A percentile compares a stretch with the other conserved stretches of the same genome.
Evolutionary conservation across 2,113 vertebrate species (phyloP).

Genomic region (Chlorocebus sabaeus): DNA sequence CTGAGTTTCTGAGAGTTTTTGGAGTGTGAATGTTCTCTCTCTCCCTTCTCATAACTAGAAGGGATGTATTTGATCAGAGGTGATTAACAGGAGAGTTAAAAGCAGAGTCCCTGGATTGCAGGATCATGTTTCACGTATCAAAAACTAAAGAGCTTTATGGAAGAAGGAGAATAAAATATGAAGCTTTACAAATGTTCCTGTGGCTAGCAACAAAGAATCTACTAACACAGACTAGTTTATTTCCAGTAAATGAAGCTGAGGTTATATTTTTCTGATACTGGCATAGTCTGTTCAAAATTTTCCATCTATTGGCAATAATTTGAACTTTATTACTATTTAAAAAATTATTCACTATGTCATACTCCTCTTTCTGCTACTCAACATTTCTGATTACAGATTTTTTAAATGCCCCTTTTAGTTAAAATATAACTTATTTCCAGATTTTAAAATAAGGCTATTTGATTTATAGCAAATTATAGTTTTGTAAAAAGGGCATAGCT

Average conservation of each 20-base stretch:
- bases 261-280: neutral
- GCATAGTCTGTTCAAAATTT: neutral
- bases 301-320: neutral
- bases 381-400: neutral
- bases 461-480: neutral
- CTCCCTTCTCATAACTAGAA: neutral
- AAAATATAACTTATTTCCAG: neutral
- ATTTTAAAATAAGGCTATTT: conserved; percentile 11
- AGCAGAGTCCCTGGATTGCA: neutral
- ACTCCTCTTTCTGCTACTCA: neutral
- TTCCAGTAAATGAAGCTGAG: neutral
- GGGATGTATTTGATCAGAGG: neutral
- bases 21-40: neutral
- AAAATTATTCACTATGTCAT: neutral
- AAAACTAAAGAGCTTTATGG: neutral
- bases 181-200: neutral
- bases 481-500: neutral
- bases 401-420: neutral
- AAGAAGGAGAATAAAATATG: neutral
- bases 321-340: neutral
- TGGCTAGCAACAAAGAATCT: neutral
- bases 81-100: neutral
- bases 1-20: neutral
- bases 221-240: neutral
- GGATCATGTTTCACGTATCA: neutral